Conservation (phyloP, 2,113 vertebrate species). For the Zosterops pallidus region DNA sequence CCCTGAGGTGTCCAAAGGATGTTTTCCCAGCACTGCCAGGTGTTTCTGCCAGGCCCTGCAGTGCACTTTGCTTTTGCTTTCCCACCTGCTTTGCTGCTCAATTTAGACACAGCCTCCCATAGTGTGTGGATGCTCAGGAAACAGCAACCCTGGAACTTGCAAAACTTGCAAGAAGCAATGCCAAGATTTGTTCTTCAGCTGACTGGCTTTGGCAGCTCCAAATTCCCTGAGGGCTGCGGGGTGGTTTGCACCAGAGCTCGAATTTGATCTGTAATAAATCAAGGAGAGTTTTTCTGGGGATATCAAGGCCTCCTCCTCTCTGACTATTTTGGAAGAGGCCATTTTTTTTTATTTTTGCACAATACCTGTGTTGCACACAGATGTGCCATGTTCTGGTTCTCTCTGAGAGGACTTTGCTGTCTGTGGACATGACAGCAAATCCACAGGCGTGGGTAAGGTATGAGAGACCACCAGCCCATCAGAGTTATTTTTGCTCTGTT, state of each 20-base stretch:
- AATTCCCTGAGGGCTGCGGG: background rate
- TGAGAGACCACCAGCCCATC: background rate
- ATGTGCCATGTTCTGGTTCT: background rate
- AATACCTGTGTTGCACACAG: background rate
- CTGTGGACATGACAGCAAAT: background rate
- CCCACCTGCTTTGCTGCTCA: background rate
- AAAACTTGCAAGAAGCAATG: background rate
- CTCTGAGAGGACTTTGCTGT: background rate
- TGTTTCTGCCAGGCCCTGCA: background rate
- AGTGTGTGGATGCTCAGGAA: background rate
- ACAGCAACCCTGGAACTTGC: background rate
- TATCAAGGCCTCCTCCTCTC: background rate
- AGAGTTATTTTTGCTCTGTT: background rate
- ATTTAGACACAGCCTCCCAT: background rate
- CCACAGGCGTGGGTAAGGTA: background rate
- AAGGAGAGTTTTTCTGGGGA: background rate
- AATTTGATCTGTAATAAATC: background rate
- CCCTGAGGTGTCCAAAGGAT: background rate
- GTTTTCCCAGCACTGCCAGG: background rate
- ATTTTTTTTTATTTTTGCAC: background rate
- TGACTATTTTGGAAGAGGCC: background rate
- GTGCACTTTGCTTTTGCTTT: background rate
- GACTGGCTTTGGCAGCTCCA: background rate
- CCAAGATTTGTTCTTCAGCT: background rate
- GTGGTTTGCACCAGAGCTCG: background rate